Evolutionary conservation across 2,888 invertebrate species (phyloP).

Genomic region (Caradrina clavipalpis): DNA sequence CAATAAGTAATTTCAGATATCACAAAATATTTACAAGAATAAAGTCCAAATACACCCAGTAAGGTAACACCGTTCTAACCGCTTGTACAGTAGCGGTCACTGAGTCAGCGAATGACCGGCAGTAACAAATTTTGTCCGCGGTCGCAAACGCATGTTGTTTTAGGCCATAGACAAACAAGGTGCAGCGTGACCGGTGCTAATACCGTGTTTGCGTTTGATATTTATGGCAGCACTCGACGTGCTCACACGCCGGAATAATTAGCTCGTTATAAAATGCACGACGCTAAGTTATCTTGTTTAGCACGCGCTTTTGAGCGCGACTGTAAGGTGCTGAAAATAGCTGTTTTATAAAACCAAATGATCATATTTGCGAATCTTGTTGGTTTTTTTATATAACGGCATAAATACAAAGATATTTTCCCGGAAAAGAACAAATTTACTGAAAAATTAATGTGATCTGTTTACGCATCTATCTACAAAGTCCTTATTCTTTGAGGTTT

Average conservation of each 20-base stretch:
- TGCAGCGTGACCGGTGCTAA: constrained; percentile 89
- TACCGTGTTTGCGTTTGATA: constrained; percentile 87
- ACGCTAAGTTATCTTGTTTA: constrained; percentile 74
- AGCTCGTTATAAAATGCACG: constrained; percentile 87
- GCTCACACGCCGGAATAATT: constrained; percentile 87
- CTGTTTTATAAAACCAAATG: constrained; percentile 5
- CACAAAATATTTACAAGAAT: not conserved
- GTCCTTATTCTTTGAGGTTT: no score
- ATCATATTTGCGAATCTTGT: not conserved
- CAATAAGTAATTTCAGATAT: not conserved
- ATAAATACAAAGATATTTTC: not conserved
- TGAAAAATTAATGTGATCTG: not conserved
- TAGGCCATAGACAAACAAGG: constrained; percentile 88
- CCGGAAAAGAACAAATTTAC: no score
- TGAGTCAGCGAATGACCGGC: constrained; percentile 88
- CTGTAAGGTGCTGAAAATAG: constrained; percentile 42
- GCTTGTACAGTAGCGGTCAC: constrained; percentile 74
- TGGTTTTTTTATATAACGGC: not conserved
- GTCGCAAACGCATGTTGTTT: constrained; percentile 90
- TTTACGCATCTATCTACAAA: no score
- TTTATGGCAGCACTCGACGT: constrained; percentile 86
- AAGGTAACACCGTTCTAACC: constrained; percentile 56
- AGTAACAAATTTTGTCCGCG: constrained; percentile 86
- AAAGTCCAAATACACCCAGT: not conserved
- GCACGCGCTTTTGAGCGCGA: constrained; percentile 53